A percentile compares a stretch with the other conserved stretches of the same genome.
Conservation (phyloP, 2,888 invertebrate species). For the Mythimna lalbum region DNA sequence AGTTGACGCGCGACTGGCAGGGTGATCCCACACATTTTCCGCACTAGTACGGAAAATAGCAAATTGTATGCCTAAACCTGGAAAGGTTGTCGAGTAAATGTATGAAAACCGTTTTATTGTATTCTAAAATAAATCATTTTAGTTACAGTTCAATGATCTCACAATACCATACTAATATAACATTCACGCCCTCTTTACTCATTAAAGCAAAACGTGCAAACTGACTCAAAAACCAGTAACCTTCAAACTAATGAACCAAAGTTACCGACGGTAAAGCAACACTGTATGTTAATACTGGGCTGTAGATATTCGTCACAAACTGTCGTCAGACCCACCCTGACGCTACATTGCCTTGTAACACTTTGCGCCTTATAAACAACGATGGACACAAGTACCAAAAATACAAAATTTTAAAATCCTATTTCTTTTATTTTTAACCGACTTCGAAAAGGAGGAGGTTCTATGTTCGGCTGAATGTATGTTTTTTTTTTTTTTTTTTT, state of each 20-base stretch:
- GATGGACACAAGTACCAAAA: constrained; percentile 22
- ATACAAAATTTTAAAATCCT: constrained; percentile 5
- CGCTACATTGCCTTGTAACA: constrained; percentile 13
- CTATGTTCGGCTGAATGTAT: no score
- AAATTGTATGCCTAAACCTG: no score
- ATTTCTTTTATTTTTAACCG: no score
- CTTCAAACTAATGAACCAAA: background rate
- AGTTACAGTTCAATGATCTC: background rate
- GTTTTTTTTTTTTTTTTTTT: no score
- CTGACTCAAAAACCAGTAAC: background rate
- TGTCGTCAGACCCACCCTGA: background rate
- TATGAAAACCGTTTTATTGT: background rate
- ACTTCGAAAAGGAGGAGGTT: no score
- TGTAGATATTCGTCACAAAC: constrained; percentile 25
- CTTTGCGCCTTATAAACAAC: constrained; percentile 34
- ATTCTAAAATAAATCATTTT: background rate
- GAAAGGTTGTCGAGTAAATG: background rate
- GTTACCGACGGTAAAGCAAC: constrained; percentile 9
- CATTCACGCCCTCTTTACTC: background rate
- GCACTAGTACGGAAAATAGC: no score
- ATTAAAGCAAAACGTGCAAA: background rate
- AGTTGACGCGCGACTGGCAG: no score
- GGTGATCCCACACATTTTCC: no score
- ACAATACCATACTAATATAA: background rate
- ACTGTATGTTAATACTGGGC: constrained; percentile 6